Evolutionary conservation across 2,888 invertebrate genomes (phyloP), one percentile per base, ranked within the genome.

Genomic region (Strigamia crassipes): DNA sequence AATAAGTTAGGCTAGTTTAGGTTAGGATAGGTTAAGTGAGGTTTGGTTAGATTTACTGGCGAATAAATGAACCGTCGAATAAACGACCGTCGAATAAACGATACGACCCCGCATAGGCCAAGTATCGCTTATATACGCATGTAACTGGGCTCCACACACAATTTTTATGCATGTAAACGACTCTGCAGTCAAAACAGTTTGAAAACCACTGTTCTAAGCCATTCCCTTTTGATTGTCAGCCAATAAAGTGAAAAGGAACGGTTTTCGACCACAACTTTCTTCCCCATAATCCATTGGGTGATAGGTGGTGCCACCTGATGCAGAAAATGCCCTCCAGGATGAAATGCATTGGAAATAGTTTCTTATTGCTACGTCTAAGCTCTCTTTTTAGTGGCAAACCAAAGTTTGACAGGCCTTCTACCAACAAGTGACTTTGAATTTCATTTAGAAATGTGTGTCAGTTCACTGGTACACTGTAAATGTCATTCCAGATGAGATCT

Each of bases 341-440:
- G 56, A 56, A 56, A 56, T 56, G 56, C 56, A 56, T 56, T 56
- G 56, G 56, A 56, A 56, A 56, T 56, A 18, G 56, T 56, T 56
- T 56, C 56, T 18, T 56, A 56, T 56, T 56, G 56, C 56, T 56
- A 18, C 18, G 18, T 56, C 21, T n/a, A 56, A 56, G 56, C 8
- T 46, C 46, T 13, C 18, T 56, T 56, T 56, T 18, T 21, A 56
- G 56, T 56, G 56, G 56, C n/a, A 56, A 56, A 18, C 56, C 56
- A 4, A 56, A n/a, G 18, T 56, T 18, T 56, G 56, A 56, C 56
- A 56, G 56, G n/a, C 56, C 56, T 56, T 56, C 18, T 18, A 56
- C 56, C 18, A 56, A 56, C 56, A 56, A 56, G 56, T 56, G 56
- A 56, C 56, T 56, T 56, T 56, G 56, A 56, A 56, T 56, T 56